phyloP scores from a whole-genome alignment of 2,888 invertebrate species.

The Limnephilus marmoratus region DNA sequence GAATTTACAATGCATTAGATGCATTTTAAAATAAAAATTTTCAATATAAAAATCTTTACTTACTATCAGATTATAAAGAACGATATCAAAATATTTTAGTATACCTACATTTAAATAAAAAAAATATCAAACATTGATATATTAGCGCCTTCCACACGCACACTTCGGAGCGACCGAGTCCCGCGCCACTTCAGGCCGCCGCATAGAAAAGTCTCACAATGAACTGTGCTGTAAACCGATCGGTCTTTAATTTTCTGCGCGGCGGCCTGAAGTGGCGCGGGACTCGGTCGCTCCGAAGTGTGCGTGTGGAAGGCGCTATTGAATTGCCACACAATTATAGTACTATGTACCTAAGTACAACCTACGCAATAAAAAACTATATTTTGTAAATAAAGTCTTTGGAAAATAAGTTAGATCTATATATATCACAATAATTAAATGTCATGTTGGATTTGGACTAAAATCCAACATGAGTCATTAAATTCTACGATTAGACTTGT shows the following conservation, averaged over 20 bases:
- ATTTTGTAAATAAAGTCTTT: slow-evolving; percentile 40
- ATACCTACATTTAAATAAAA: neutral
- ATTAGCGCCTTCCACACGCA: too few species aligned
- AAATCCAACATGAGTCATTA: neutral
- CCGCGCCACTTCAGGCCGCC: too few species aligned
- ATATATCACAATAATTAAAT: slow-evolving; percentile 22
- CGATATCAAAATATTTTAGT: neutral
- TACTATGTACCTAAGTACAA: neutral
- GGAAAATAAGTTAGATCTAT: slow-evolving; percentile 29
- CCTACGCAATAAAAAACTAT: neutral
- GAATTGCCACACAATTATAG: neutral
- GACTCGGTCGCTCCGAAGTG: too few species aligned
- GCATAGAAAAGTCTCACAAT: too few species aligned
- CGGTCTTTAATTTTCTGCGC: too few species aligned
- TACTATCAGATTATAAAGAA: neutral
- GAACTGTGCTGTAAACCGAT: too few species aligned
- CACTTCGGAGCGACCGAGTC: too few species aligned
- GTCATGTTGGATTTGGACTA: neutral
- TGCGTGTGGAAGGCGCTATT: too few species aligned
- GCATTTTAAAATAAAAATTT: neutral
- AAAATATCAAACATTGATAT: neutral
- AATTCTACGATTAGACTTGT: neutral
- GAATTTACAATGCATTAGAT: neutral
- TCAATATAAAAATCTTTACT: neutral
- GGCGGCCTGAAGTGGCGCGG: too few species aligned